Conservation (phyloP, 2,888 invertebrate species). For the Sympetrum striolatum region DNA sequence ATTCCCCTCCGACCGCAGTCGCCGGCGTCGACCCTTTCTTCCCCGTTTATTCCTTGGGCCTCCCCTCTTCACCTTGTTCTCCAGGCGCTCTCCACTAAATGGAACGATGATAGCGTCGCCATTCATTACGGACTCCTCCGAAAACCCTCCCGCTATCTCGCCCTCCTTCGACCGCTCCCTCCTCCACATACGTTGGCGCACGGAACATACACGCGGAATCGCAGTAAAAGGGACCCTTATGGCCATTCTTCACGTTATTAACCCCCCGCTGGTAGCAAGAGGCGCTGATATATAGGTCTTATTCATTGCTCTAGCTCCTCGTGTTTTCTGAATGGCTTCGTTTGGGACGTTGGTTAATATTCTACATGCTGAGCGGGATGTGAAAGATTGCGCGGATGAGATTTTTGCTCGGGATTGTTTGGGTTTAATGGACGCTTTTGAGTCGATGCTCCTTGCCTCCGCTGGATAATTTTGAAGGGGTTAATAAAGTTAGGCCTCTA, state of each 20-base stretch:
- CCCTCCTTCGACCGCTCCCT: not conserved
- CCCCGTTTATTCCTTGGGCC: not conserved
- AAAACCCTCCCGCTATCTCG: not conserved
- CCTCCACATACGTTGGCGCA: not conserved
- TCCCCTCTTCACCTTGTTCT: not conserved
- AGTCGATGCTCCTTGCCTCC: too few species aligned
- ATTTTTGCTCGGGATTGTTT: not conserved
- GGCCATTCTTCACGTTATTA: conserved; percentile 25
- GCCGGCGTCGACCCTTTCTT: not conserved
- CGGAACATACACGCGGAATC: not conserved
- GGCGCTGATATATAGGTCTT: conserved; percentile 4
- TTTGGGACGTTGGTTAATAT: not conserved
- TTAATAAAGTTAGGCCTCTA: too few species aligned
- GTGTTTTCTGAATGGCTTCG: conserved; percentile 8
- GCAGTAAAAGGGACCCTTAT: not conserved
- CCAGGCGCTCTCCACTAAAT: conserved; percentile 22
- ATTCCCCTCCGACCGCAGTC: not conserved
- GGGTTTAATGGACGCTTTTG: too few species aligned
- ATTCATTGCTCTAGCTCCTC: not conserved
- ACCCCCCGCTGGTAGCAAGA: not conserved
- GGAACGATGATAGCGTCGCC: conserved; percentile 39
- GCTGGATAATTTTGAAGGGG: too few species aligned
- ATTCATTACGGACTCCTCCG: conserved; percentile 24
- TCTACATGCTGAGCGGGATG: not conserved
- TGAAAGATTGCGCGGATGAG: not conserved